Percentiles rank a stretch among this genome's conserved stretches.
These are phyloP conservation scores for Sphyrna mokarran DNA, from an alignment of 2,113 vertebrate species.

Conservation along the genomic window DNA sequence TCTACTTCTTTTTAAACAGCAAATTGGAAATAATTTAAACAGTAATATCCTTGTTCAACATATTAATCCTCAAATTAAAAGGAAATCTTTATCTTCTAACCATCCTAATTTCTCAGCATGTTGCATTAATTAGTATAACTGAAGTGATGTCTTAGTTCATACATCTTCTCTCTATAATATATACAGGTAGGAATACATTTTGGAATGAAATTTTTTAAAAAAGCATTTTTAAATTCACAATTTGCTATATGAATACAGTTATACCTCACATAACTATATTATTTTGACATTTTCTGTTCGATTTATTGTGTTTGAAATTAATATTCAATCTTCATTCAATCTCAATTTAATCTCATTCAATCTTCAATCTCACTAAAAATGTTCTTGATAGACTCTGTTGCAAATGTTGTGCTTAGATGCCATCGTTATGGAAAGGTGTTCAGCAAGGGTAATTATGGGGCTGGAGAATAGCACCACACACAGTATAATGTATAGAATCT, in stretches of 20 bases:
- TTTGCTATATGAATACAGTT: neutral
- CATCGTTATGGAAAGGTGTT: too few relatives aligned
- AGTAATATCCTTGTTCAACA: neutral
- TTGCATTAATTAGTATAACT: neutral
- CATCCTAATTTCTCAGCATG: neutral
- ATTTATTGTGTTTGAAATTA: neutral
- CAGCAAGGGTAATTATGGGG: too few relatives aligned
- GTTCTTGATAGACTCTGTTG: neutral
- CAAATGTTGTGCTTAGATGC: neutral
- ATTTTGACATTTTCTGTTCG: neutral
- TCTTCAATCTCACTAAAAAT: neutral
- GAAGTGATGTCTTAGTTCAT: neutral
- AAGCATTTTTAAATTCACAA: neutral
- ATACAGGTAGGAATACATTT: neutral
- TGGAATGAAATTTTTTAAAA: neutral
- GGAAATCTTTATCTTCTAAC: neutral
- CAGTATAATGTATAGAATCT: too few relatives aligned
- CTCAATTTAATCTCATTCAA: too few relatives aligned
- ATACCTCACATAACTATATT: neutral
- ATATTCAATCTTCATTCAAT: neutral
- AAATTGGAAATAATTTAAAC: neutral
- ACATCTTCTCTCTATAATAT: neutral
- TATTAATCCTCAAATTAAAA: slow-evolving; percentile 3
- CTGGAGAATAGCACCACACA: too few relatives aligned
- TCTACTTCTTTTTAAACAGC: neutral